Base-by-base conservation (phyloP, 2,888 invertebrate species). In the Cryptosula pallasiana region DNA sequence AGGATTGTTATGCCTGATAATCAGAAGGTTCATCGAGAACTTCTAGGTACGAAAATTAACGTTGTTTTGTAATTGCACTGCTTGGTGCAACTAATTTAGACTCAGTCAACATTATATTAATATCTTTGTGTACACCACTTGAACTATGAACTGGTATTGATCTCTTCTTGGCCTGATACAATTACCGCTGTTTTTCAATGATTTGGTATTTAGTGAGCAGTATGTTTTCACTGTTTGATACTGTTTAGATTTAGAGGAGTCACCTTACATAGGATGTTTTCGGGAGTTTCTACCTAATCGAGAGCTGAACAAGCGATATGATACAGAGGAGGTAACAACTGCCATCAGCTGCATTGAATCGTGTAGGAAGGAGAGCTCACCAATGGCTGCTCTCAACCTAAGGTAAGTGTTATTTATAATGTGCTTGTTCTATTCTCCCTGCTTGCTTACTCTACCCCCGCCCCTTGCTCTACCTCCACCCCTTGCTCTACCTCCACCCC, bases 251-350 rank as follows among this genome's bases (percentile, higher is more conserved):
- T 27, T 63, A 32, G 63, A 63, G 3, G 34, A 34, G n/a, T 32
- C 63, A 3, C 63, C 63, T 32, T 63, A 63, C 27, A 63, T 63
- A 32, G 63, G 63, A 2, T 63, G 63, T n/a, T 63, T 25, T 27
- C 2, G 63, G 27, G 63, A 63, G 32, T 63, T 63, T 5, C 63
- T 32, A 29, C 13, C 29, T 32, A 63, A n/a, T n/a, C 25, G 63
- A n/a, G 63, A 63, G 27, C 13, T 63, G 9, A 3, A 27, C 16
- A 32, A 27, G 9, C 9, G 13, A 13, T 27, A 32, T 20, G n/a
- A 57, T 23, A 20, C 13, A 5, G 3, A 29, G 5, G 32, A 32
- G 25, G 13, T 29, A 16, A 25, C 63, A 25, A 27, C 63, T 63
- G n/a, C 32, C 32, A 32, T 63, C 13, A 63, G 63, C n/a, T 63